A percentile compares a stretch with the other conserved stretches of the same genome.
Evolutionary conservation across 2,888 invertebrate species (phyloP).

Genomic region (Oligia latruncula): DNA sequence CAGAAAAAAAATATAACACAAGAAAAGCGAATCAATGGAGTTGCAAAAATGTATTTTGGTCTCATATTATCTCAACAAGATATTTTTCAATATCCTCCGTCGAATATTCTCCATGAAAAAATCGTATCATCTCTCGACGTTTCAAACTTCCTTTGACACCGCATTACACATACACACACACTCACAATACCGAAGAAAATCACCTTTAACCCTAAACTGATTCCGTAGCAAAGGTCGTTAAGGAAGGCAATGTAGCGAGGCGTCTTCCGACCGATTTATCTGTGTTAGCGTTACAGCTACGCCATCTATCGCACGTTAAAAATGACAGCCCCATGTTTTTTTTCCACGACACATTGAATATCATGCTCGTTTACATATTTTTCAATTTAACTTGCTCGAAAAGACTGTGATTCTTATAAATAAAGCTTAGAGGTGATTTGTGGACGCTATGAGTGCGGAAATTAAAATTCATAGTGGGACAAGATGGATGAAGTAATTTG

Average conservation of each 20-base stretch:
- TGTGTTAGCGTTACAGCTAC: conserved; percentile 76
- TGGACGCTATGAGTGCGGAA: conserved; percentile 61
- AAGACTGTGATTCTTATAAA: conserved; percentile 75
- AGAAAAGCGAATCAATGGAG: conserved; percentile 10
- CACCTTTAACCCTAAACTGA: conserved; percentile 87
- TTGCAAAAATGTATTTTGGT: conserved; percentile 9
- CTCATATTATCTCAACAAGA: conserved; percentile 28
- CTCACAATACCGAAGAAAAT: conserved; percentile 76
- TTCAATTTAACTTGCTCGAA: conserved; percentile 82
- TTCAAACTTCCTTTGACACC: conserved; percentile 70
- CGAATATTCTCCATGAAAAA: conserved; percentile 58
- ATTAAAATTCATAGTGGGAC: conserved; percentile 64
- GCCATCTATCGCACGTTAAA: conserved; percentile 85
- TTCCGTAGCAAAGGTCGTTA: conserved; percentile 86
- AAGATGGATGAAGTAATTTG: conserved; percentile 40
- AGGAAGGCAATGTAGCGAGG: conserved; percentile 87
- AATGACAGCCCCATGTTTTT: conserved; percentile 87
- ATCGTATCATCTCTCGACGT: conserved; percentile 66
- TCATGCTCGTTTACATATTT: conserved; percentile 85
- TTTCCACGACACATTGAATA: conserved; percentile 84
- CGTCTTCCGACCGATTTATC: conserved; percentile 87
- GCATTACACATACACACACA: conserved; percentile 69
- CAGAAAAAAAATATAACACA: conserved; percentile 8
- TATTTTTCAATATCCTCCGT: conserved; percentile 48
- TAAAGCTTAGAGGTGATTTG: conserved; percentile 77